phyloP scores from a whole-genome alignment of 2,888 invertebrate species.

The Sinopyrophorus schimmeli region DNA sequence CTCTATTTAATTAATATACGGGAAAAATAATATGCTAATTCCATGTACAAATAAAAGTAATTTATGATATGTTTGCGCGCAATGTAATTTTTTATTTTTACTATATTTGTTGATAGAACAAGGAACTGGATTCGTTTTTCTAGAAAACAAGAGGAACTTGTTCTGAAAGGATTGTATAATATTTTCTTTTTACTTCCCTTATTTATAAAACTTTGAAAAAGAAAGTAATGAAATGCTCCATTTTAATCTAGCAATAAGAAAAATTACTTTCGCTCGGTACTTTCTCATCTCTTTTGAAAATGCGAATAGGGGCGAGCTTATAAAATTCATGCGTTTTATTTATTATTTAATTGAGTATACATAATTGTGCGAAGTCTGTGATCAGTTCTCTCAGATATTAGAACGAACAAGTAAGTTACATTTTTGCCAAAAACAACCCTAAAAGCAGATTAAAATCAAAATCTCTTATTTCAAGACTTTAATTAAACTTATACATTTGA shows the following conservation, averaged over 20 bases:
- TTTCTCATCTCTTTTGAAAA: slow-evolving; percentile 11
- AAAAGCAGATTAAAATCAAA: slow-evolving; percentile 2
- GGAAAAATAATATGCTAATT: too few relatives aligned
- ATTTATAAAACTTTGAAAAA: slow-evolving; percentile 2
- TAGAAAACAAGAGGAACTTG: too few relatives aligned
- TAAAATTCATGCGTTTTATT: slow-evolving; percentile 6
- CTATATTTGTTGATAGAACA: too few relatives aligned
- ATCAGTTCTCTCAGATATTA: background rate
- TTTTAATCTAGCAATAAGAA: slow-evolving; percentile 3
- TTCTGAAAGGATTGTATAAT: slow-evolving; percentile 6
- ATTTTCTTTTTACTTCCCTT: slow-evolving; percentile 9
- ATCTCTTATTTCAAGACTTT: background rate
- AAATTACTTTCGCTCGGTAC: slow-evolving; percentile 21
- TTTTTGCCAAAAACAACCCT: background rate
- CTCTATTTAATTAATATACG: too few relatives aligned
- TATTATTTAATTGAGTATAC: background rate
- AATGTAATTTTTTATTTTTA: too few relatives aligned
- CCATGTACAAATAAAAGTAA: too few relatives aligned
- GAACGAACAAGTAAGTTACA: background rate
- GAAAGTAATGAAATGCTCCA: background rate
- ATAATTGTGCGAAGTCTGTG: background rate
- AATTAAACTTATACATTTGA: background rate
- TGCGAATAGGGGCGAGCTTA: slow-evolving; percentile 12
- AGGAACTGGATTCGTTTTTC: too few relatives aligned
- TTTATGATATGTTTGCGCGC: too few relatives aligned